Percentiles rank a stretch among this genome's conserved stretches.
Conservation (phyloP, 2,113 vertebrate species). For the Mormyrus iriodes region DNA sequence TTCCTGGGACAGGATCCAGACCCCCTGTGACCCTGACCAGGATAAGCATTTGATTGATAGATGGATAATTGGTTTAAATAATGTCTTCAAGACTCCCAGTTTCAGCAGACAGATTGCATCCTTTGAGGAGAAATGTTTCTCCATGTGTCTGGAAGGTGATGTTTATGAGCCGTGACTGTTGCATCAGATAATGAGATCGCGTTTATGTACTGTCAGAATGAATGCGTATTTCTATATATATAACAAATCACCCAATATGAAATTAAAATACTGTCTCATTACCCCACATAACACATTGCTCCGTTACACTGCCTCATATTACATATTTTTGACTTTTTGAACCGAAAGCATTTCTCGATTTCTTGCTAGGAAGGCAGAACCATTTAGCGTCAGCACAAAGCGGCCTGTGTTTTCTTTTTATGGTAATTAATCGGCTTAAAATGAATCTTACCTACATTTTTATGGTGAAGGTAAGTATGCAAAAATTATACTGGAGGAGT, state of each 20-base stretch:
- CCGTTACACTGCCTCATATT: not conserved
- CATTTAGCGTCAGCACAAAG: not conserved
- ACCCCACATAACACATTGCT: not conserved
- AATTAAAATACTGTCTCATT: not conserved
- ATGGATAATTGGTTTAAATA: constrained; percentile 7
- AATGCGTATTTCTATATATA: not conserved
- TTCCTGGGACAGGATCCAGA: not conserved
- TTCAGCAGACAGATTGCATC: not conserved
- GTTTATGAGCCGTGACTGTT: not conserved
- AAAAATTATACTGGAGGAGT: not conserved
- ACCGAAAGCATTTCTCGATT: not conserved
- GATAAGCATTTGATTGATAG: not conserved
- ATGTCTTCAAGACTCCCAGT: not conserved
- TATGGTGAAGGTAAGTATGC: not conserved
- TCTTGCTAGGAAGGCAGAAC: not conserved
- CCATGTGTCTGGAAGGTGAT: not conserved
- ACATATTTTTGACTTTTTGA: not conserved
- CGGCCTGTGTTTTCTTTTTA: not conserved
- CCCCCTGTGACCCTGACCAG: not conserved
- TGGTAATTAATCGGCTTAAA: not conserved
- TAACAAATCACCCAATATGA: not conserved
- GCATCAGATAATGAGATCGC: not conserved
- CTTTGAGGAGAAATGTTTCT: not conserved
- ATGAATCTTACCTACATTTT: not conserved
- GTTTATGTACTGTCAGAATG: not conserved